Base-by-base conservation (phyloP, 2,888 invertebrate genomes). In the Dryobota labecula region DNA sequence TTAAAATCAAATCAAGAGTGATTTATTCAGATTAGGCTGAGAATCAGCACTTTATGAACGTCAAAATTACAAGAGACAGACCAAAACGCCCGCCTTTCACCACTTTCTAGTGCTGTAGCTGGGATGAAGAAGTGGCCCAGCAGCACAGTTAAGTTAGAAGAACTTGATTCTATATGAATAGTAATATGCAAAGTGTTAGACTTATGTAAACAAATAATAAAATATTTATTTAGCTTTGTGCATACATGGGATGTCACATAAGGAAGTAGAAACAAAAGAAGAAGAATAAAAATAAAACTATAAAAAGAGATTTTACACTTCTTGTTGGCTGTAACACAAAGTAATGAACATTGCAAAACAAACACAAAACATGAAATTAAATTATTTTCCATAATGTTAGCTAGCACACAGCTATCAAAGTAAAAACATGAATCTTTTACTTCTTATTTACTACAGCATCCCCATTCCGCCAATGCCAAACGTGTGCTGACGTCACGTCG, bases 401-500 rank as follows among this genome's bases (percentile, higher is more conserved):
- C 20, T 20, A 54, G 6, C 11, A 30, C 5, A 53, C 30, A 27
- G 27, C 13, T 54, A 30, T 20, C 11, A 11, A 54, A 54, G 7
- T 20, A 20, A 54, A 51, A 54, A 13, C 7, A 33, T 33, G 3
- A 11, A 6, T 54, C 13, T 24, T 49, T 49, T 49, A 24, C 30
- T 30, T 20, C 27, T 27, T 27, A 20, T 27, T 38, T 41, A 60
- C 18, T 18, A 57, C 27, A 20, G 13, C 33, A 47, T n/a, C 33
- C 54, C 49, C 38, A 56, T 30, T 70, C n/a, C 33, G 7, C 33
- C 9, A 60, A 43, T 65, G 27, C 0, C 43, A 60, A 49, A 41
- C n/a, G n/a, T n/a, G 30, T 33, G n/a, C n/a, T 56, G 61, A 80
- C 78, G 61, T 69, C 66, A 80, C 57, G 43, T 15, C 58, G 38